These are phyloP conservation scores for Vidua macroura DNA, from an alignment of 2,113 vertebrate genomes.

Conservation along the genomic window DNA sequence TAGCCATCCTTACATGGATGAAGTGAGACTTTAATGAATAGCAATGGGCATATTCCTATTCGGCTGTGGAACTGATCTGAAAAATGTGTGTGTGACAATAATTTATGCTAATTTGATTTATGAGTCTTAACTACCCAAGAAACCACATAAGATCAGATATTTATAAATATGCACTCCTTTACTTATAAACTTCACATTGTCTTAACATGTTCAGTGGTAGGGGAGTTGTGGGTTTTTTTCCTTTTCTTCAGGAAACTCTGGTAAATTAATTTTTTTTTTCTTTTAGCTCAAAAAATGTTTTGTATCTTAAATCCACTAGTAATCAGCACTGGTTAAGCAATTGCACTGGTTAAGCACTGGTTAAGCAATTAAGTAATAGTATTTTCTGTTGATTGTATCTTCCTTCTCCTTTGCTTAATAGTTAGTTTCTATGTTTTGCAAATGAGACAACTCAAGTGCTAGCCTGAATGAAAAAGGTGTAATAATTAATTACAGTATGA, in stretches of 20 bases:
- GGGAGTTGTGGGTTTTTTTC: fast-evolving
- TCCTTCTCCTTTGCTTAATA: not conserved
- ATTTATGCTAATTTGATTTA: constrained; percentile 13
- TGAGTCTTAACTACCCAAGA: not conserved
- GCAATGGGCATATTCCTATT: not conserved
- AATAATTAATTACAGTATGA: constrained; percentile 67
- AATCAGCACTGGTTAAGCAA: not conserved
- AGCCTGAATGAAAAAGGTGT: constrained; percentile 36
- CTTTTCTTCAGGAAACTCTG: not conserved
- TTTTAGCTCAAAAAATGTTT: not conserved
- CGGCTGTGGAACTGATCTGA: not conserved
- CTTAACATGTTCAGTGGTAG: not conserved
- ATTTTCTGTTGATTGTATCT: not conserved
- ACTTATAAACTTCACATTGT: not conserved
- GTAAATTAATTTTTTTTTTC: not conserved
- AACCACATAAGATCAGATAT: not conserved
- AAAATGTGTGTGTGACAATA: not conserved
- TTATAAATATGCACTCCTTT: not conserved
- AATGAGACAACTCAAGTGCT: constrained; percentile 38
- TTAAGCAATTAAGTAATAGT: not conserved
- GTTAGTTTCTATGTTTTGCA: constrained; percentile 31
- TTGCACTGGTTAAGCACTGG: not conserved
- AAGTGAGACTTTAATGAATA: not conserved
- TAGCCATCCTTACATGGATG: not conserved
- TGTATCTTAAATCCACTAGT: not conserved